Conservation (phyloP, 2,888 invertebrate species). For the Sarcophaga variegata region DNA sequence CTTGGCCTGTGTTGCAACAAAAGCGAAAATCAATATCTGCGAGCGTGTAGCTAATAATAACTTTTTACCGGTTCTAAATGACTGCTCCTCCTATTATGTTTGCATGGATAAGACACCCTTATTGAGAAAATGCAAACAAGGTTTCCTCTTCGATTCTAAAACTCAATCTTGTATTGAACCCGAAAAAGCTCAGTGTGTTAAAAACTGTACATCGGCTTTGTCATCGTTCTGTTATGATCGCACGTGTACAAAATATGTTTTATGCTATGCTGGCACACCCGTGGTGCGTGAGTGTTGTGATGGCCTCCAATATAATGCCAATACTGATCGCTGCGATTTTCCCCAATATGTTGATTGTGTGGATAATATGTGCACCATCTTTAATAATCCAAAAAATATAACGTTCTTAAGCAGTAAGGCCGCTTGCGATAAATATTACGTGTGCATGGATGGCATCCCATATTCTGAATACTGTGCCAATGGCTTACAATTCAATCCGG, state of each 20-base stretch:
- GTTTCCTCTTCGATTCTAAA: constrained; percentile 73
- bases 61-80: constrained; percentile 69
- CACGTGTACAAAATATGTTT: constrained; percentile 78
- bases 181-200: constrained; percentile 72
- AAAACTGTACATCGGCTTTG: constrained; percentile 73
- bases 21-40: constrained; percentile 64
- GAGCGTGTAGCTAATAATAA: constrained; percentile 63
- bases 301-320: constrained; percentile 77
- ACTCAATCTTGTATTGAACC: constrained; percentile 74
- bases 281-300: constrained; percentile 75
- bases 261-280: constrained; percentile 75
- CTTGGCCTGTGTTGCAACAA: not conserved
- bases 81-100: constrained; percentile 73
- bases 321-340: constrained; percentile 78
- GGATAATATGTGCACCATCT: constrained; percentile 75
- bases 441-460: constrained; percentile 77
- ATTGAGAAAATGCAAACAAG: constrained; percentile 70
- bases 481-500: constrained; percentile 76
- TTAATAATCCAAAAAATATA: constrained; percentile 74
- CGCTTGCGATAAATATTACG: constrained; percentile 75
- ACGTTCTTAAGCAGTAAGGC: constrained; percentile 75
- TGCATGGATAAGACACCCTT: constrained; percentile 73
- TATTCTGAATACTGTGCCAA: constrained; percentile 72
- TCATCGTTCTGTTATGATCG: constrained; percentile 75
- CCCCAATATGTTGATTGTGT: constrained; percentile 78